Conservation (phyloP, 2,888 invertebrate genomes). For the Anaspis maculata region DNA sequence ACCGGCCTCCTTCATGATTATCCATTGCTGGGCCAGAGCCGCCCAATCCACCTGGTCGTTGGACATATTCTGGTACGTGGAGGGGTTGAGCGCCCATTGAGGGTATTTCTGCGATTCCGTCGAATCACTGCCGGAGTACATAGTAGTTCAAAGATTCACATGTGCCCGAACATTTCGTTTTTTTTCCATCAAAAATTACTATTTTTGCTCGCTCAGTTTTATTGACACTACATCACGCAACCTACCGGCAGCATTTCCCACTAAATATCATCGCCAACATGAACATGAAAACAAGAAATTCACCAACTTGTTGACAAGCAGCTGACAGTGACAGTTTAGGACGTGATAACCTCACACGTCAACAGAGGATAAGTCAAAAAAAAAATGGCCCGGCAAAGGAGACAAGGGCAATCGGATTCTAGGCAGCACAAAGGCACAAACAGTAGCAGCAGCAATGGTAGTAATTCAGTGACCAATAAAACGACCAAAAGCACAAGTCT, state of each 20-base stretch:
- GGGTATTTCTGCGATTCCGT: slow-evolving; percentile 52
- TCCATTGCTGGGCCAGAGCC: slow-evolving; percentile 94
- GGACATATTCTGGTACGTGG: slow-evolving; percentile 72
- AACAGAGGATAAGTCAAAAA: too few relatives aligned
- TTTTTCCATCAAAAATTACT: neutral
- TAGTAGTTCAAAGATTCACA: slow-evolving; percentile 19
- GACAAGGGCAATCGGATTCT: slow-evolving; percentile 11
- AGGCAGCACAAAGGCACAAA: slow-evolving; percentile 28
- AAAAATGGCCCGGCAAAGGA: slow-evolving; percentile 16
- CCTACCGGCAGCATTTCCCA: slow-evolving; percentile 9
- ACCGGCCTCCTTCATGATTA: slow-evolving; percentile 81
- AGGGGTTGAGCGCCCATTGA: slow-evolving; percentile 76
- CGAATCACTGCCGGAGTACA: slow-evolving; percentile 54
- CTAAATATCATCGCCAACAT: too few relatives aligned
- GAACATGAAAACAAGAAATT: too few relatives aligned
- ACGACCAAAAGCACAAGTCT: slow-evolving; percentile 21
- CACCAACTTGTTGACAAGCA: too few relatives aligned
- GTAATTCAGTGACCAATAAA: slow-evolving; percentile 29
- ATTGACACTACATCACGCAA: neutral
- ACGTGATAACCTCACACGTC: too few relatives aligned
- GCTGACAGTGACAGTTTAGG: too few relatives aligned
- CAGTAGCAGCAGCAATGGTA: slow-evolving; percentile 43
- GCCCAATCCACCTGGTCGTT: slow-evolving; percentile 94
- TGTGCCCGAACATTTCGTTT: slow-evolving; percentile 1
- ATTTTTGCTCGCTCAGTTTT: neutral